phyloP scores from a whole-genome alignment of 1,140 invertebrate genomes.

The Hylyphantes graminicola region DNA sequence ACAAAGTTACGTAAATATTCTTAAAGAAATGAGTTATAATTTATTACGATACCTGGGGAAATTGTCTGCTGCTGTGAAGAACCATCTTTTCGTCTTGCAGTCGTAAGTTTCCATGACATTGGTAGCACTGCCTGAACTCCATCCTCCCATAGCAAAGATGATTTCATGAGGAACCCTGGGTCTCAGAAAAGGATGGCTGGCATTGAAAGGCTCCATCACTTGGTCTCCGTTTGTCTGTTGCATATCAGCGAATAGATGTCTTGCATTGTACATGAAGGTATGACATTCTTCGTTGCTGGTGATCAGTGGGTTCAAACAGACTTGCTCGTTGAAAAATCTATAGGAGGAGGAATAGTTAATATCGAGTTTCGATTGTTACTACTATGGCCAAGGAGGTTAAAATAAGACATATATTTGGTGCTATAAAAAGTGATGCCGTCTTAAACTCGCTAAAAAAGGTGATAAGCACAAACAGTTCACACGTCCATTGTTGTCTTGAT shows the following conservation, averaged over 20 bases:
- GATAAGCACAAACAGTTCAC: not conserved
- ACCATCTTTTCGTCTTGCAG: slow-evolving; percentile 70
- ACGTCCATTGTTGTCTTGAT: not conserved
- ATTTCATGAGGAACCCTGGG: slow-evolving; percentile 78
- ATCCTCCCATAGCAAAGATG: slow-evolving; percentile 80
- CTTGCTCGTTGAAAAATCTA: slow-evolving; percentile 27
- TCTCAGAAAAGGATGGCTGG: slow-evolving; percentile 70
- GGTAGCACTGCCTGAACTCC: slow-evolving; percentile 82
- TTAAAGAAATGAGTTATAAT: no score
- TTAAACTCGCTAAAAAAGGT: not conserved
- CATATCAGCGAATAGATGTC: slow-evolving; percentile 65
- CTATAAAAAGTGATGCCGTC: not conserved
- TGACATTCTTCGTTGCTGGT: slow-evolving; percentile 62
- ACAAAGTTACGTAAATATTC: no score
- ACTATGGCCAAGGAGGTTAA: not conserved
- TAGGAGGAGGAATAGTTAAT: not conserved
- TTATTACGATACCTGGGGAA: slow-evolving; percentile 66
- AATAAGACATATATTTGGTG: not conserved
- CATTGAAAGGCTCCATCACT: not conserved
- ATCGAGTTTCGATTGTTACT: no score
- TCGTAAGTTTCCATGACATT: slow-evolving; percentile 84
- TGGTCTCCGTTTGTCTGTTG: slow-evolving; percentile 64
- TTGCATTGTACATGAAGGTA: slow-evolving; percentile 66
- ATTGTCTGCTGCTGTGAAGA: slow-evolving; percentile 74
- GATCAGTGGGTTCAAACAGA: not conserved